Conservation (phyloP, 2,888 invertebrate species). For the Stomorhina lunata region DNA sequence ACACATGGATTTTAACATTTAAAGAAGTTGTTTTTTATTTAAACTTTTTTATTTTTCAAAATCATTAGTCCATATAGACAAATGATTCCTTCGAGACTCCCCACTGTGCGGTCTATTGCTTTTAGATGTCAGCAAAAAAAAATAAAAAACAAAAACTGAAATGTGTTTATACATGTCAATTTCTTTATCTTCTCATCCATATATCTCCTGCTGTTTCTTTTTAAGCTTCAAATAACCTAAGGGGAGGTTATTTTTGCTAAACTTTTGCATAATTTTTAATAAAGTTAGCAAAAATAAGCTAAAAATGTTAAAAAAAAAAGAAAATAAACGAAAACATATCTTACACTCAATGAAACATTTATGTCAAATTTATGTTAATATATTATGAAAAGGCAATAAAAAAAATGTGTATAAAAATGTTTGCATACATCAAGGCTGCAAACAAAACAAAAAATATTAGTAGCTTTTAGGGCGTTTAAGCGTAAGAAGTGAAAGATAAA, state of each 20-base stretch:
- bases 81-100: background rate
- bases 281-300: constrained; percentile 69
- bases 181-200: background rate
- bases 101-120: constrained; percentile 8
- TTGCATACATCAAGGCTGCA: constrained; percentile 47
- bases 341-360: constrained; percentile 74
- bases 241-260: background rate
- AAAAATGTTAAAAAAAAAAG: constrained; percentile 1
- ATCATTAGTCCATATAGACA: too few relatives aligned
- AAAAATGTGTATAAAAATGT: constrained; percentile 27
- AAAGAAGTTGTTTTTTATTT: too few relatives aligned
- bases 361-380: constrained; percentile 77
- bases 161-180: constrained; percentile 31
- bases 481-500: background rate
- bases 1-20: too few relatives aligned
- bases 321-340: constrained; percentile 70
- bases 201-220: background rate
- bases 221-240: constrained; percentile 38
- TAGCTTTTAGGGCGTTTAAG: background rate
- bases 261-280: constrained; percentile 71
- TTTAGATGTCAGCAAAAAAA: background rate
- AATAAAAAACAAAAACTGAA: background rate
- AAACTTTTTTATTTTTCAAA: too few relatives aligned
- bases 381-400: constrained; percentile 47
- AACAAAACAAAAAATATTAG: constrained; percentile 5